Base-by-base conservation (phyloP, 1,140 invertebrate species). In the Glossosoma conforme region DNA sequence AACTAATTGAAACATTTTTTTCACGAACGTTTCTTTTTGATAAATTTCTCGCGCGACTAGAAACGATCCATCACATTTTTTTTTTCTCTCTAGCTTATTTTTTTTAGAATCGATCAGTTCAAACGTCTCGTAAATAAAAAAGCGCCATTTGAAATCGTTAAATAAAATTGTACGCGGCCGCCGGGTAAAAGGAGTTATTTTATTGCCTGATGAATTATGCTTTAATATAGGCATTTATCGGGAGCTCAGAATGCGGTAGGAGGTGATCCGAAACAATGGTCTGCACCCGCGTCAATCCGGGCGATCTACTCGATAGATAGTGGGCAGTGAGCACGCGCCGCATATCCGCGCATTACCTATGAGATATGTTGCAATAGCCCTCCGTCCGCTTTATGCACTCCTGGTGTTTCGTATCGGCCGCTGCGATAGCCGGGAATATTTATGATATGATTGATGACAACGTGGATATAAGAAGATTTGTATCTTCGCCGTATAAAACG, bases 201-300 rank as follows among this genome's bases (percentile, higher is more conserved):
- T 44, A 51, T 44, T 40, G 43, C 25, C 20, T 56, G 54, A 56
- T 56, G 52, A 56, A 56, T 56, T 56, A 52, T 44, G 41, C 33
- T 56, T 50, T 56, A 51, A 56, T 56, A 56, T 44, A 48, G 15
- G 40, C 48, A 44, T 51, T 46, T 56, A 56, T 44, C 54, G 36
- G 44, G 49, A 52, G 43, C 25, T 24, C 43, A 56, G 48, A 56
- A 56, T 56, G 54, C 48, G 44, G 54, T 52, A 56, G 54, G 54
- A 47, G 54, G 54, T 42, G 36, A 42, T 32, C 11, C 22, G 36
- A 56, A 47, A 56, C 54, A 56, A 56, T 56, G 44, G 54, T 20
- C 28, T 56, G 54, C 54, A 56, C 33, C 48, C 44, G 48, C 48
- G 48, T 51, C 48, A 51, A 51, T 51, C 41, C 20, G 41, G 32